These are phyloP conservation scores for Melanerpes aurifrons DNA, from an alignment of 2,113 vertebrate genomes.

Conservation along the genomic window DNA sequence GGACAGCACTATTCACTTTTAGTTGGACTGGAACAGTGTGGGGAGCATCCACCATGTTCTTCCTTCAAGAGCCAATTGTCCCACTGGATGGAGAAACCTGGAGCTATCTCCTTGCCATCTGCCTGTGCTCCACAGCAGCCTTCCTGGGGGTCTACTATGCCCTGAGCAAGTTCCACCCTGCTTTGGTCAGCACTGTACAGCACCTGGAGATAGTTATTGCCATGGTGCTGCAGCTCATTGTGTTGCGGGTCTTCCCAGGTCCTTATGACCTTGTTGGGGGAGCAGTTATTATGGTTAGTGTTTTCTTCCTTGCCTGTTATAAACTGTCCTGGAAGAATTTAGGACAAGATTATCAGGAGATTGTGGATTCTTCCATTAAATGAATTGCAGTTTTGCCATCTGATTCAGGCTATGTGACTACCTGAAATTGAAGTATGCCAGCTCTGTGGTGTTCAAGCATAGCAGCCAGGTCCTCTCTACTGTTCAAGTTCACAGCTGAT, in stretches of 20 bases:
- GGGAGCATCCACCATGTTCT: constrained; percentile 96
- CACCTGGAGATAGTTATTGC: constrained; percentile 95
- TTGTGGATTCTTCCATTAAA: constrained; percentile 94
- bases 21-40: constrained; percentile 96
- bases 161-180: constrained; percentile 94
- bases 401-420: background rate
- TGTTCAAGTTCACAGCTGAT: background rate
- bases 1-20: constrained; percentile 97
- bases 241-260: constrained; percentile 90
- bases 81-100: constrained; percentile 95
- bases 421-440: background rate
- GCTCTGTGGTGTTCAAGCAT: background rate
- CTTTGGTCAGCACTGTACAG: constrained; percentile 96
- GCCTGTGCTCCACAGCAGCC: constrained; percentile 93
- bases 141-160: constrained; percentile 98
- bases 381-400: constrained; percentile 64
- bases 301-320: constrained; percentile 90
- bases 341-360: constrained; percentile 94
- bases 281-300: constrained; percentile 91
- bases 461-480: constrained; percentile 24
- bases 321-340: constrained; percentile 92
- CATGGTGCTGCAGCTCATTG: constrained; percentile 94
- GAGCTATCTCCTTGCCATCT: constrained; percentile 95
- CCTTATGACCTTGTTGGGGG: constrained; percentile 90
- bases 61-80: constrained; percentile 96